Conservation (phyloP, 1,140 invertebrate genomes). For the Pentalonia nigronervosa region DNA sequence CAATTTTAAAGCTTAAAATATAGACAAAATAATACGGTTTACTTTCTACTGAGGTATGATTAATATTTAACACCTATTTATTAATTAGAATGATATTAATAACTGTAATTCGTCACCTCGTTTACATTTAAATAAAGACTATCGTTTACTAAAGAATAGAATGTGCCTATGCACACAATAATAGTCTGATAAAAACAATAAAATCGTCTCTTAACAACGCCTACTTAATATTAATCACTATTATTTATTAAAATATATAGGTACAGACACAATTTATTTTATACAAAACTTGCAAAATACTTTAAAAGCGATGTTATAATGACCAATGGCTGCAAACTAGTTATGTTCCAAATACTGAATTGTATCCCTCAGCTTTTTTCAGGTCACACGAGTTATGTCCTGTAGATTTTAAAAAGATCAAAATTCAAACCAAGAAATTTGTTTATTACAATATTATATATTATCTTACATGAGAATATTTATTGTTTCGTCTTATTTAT, state of each 20-base stretch:
- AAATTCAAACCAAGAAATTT: too few species aligned
- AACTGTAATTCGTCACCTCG: neutral
- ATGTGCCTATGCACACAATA: neutral
- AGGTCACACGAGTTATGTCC: too few species aligned
- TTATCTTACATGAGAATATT: too few species aligned
- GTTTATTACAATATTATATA: too few species aligned
- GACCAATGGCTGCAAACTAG: too few species aligned
- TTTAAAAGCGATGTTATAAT: too few species aligned
- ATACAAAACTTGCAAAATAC: neutral
- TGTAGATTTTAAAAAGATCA: too few species aligned
- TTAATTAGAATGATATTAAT: neutral
- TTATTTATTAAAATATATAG: neutral
- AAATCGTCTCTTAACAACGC: neutral
- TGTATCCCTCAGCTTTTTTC: too few species aligned
- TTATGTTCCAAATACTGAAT: too few species aligned
- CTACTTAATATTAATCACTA: neutral
- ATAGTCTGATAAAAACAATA: neutral
- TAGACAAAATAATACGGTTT: neutral
- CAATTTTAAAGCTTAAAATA: neutral
- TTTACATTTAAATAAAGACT: neutral
- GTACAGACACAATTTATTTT: neutral
- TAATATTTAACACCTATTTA: neutral
- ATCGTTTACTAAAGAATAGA: neutral
- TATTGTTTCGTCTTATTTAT: too few species aligned
- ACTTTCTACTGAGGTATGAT: neutral